phyloP scores from a whole-genome alignment of 2,797 vertebrate genomes.

The Protosalanx chinensis region DNA sequence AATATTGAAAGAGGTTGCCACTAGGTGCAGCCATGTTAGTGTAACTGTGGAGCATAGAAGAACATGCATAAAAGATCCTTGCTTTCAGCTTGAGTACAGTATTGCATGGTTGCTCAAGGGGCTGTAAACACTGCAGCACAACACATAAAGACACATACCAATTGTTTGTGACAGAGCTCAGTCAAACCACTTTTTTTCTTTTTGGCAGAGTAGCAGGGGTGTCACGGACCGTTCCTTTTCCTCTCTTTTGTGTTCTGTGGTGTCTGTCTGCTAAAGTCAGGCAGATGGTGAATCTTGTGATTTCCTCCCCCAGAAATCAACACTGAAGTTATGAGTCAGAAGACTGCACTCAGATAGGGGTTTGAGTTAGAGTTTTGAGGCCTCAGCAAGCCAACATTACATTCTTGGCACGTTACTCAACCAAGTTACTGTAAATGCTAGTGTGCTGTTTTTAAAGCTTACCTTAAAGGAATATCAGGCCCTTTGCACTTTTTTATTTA shows the following conservation, averaged over 20 bases:
- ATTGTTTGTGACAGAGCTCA: constrained; percentile 14
- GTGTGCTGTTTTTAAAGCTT: constrained; percentile 44
- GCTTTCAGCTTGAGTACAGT: constrained; percentile 1
- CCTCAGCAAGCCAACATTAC: constrained; percentile 43
- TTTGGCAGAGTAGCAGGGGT: constrained; percentile 22
- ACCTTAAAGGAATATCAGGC: not conserved
- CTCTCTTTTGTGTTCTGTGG: constrained; percentile 19
- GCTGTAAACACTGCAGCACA: constrained; percentile 27
- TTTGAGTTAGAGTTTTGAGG: constrained; percentile 47
- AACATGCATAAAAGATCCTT: not conserved
- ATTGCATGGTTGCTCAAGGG: constrained; percentile 14
- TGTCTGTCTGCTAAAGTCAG: constrained; percentile 20
- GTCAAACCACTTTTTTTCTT: constrained; percentile 25
- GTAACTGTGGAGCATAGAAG: not conserved
- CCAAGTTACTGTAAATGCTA: constrained; percentile 50
- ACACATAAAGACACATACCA: constrained; percentile 39
- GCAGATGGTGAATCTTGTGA: constrained; percentile 49
- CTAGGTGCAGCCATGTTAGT: not conserved
- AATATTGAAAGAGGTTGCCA: constrained; percentile 38
- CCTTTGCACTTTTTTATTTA: not conserved
- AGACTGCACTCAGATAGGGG: constrained; percentile 32
- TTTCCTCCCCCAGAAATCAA: constrained; percentile 47
- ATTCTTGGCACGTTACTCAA: constrained; percentile 60
- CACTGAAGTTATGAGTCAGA: constrained; percentile 54
- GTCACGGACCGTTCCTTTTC: not conserved